Percentiles rank a stretch among this genome's conserved stretches.
phyloP scores from a whole-genome alignment of 2,113 vertebrate genomes.

The Pseudopipra pipra region DNA sequence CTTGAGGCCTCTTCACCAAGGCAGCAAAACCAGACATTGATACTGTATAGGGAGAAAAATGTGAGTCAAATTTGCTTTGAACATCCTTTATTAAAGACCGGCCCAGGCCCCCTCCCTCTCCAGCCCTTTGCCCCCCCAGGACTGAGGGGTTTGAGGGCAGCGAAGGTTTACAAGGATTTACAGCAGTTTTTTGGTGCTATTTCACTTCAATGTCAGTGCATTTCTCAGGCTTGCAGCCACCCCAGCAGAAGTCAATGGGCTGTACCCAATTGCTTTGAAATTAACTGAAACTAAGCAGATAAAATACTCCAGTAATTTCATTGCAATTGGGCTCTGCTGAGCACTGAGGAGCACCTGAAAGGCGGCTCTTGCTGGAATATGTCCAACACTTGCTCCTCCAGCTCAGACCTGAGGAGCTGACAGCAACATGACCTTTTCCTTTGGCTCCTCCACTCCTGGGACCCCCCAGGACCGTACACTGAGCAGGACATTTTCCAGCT shows the following conservation, averaged over 20 bases:
- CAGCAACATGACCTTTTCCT: not conserved
- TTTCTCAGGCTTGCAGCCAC: not conserved
- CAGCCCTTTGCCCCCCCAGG: not conserved
- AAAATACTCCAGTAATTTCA: not conserved
- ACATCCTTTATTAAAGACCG: not conserved
- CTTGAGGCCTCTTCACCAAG: not conserved
- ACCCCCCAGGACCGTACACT: fast-evolving
- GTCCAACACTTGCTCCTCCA: fast-evolving
- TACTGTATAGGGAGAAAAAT: not conserved
- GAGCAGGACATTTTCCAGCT: not conserved
- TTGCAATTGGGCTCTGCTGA: not conserved
- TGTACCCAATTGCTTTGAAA: not conserved
- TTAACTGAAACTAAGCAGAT: not conserved
- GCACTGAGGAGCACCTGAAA: fast-evolving
- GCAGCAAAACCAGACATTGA: fast-evolving
- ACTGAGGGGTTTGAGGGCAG: no score
- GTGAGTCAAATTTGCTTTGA: not conserved
- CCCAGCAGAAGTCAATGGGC: not conserved
- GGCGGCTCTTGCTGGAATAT: fast-evolving
- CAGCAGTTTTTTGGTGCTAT: not conserved
- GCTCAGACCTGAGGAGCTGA: not conserved
- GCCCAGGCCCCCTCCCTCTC: fast-evolving
- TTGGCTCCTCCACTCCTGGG: not conserved
- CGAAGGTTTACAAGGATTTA: not conserved
- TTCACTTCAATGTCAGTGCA: fast-evolving